These are phyloP conservation scores for Himalopsyche kuldschensis DNA, from an alignment of 2,888 invertebrate species.

Conservation along the genomic window DNA sequence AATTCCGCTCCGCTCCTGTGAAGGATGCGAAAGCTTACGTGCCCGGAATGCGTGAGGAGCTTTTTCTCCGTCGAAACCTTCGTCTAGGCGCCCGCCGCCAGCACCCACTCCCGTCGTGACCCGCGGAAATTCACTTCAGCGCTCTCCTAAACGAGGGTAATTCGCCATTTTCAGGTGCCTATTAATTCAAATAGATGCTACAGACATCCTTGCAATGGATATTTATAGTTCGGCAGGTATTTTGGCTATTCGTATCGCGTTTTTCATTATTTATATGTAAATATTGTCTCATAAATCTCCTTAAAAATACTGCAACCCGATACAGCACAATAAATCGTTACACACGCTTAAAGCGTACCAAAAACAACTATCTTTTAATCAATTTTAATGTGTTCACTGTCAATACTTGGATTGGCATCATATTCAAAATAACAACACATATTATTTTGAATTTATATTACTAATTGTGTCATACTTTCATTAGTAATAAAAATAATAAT, in stretches of 20 bases:
- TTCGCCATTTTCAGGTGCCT: neutral
- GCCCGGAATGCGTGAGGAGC: constrained; percentile 13
- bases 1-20: constrained; percentile 19
- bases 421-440: no score
- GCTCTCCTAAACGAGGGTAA: neutral
- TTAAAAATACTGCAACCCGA: neutral
- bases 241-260: neutral
- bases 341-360: no score
- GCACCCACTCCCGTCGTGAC: neutral
- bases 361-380: no score
- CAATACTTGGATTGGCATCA: no score
- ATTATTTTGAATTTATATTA: no score
- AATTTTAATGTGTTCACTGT: no score
- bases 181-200: neutral
- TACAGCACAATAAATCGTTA: no score
- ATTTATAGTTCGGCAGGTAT: neutral
- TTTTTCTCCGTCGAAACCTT: neutral
- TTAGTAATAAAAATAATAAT: no score
- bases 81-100: neutral
- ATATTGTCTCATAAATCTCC: neutral
- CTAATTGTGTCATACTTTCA: no score
- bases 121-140: constrained; percentile 1
- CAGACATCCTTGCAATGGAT: neutral
- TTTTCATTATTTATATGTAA: neutral
- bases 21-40: constrained; percentile 26